Evolutionary conservation across 2,888 invertebrate species (phyloP).

Genomic region (Brenthis ino): DNA sequence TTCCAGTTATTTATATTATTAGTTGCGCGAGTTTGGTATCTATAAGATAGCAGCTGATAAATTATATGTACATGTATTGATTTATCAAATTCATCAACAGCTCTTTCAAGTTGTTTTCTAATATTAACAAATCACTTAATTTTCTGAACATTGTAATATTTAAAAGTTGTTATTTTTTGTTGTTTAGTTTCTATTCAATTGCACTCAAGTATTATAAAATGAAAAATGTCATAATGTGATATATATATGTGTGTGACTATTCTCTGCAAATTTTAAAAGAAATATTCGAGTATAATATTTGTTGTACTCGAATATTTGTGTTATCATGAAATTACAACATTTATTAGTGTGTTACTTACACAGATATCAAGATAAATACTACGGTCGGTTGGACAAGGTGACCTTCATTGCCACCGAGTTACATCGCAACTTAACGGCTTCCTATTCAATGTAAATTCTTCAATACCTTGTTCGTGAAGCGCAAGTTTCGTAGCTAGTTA

Average conservation of each 20-base stretch:
- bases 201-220: no score
- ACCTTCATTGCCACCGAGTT: conserved; percentile 66
- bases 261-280: no score
- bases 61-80: conserved; percentile 5
- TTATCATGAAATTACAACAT: conserved; percentile 30
- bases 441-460: conserved; percentile 76
- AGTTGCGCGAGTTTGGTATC: conserved; percentile 66
- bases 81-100: conserved; percentile 15
- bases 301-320: conserved; percentile 10
- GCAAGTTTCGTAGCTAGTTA: conserved; percentile 14
- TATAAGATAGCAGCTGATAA: conserved; percentile 32
- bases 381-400: conserved; percentile 71
- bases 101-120: conserved; percentile 4
- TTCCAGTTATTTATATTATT: conserved; percentile 50
- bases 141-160: background rate
- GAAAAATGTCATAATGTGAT: no score
- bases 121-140: background rate
- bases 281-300: background rate
- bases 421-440: conserved; percentile 66
- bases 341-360: conserved; percentile 42
- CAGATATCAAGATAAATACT: conserved; percentile 53
- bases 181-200: no score
- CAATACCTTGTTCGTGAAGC: conserved; percentile 56
- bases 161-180: background rate
- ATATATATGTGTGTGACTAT: no score